Evolutionary conservation across 2,888 invertebrate species (phyloP).

Genomic region (Drosophila meridiana): DNA sequence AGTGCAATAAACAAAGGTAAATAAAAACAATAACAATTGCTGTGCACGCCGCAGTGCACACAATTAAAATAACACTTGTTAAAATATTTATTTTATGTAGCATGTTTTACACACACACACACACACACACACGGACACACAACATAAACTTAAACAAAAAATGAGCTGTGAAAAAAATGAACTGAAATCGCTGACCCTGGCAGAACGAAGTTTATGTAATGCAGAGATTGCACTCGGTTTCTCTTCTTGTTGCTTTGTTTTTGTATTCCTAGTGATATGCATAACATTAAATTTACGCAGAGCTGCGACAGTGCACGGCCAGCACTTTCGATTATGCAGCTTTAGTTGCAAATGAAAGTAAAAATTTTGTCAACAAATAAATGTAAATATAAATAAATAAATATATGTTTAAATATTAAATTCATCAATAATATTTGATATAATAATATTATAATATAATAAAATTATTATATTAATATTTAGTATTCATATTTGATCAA

Average conservation of each 20-base stretch:
- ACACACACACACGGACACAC: background rate
- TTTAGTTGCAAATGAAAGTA: background rate
- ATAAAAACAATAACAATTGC: conserved; percentile 45
- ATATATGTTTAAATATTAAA: no score
- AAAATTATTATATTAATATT: no score
- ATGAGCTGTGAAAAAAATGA: conserved; percentile 40
- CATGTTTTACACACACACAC: conserved; percentile 22
- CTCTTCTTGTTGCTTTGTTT: background rate
- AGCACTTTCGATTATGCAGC: conserved; percentile 7
- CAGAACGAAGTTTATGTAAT: conserved; percentile 39
- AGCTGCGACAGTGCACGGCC: background rate
- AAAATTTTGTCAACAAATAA: background rate
- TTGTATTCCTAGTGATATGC: conserved; percentile 1
- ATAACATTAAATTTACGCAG: conserved; percentile 11
- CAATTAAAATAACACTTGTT: conserved; percentile 78
- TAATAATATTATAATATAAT: no score
- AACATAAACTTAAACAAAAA: conserved; percentile 21
- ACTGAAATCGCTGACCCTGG: conserved; percentile 55
- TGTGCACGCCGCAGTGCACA: conserved; percentile 60
- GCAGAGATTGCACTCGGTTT: conserved; percentile 25
- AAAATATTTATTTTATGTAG: conserved; percentile 74
- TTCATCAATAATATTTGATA: no score
- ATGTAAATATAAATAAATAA: no score
- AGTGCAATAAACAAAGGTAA: conserved; percentile 46
- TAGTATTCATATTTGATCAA: no score